Percentiles rank a stretch among this genome's conserved stretches.
These are phyloP conservation scores for Mastigias papua DNA, from an alignment of 30 jellyfish, hydroid and myxozoan species.

Conservation along the genomic window DNA sequence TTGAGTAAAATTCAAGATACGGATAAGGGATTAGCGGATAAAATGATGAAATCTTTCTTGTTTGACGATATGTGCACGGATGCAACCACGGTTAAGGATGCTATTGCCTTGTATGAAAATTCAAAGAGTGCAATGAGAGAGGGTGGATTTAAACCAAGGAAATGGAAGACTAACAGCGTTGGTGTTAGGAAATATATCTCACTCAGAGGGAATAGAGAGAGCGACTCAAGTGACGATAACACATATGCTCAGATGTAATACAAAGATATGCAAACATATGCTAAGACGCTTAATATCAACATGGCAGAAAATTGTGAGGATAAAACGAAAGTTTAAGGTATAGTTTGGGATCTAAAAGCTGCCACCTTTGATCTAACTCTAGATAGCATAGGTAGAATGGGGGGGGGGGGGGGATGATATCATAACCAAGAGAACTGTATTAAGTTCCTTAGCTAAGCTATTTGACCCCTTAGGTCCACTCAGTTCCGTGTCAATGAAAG, in stretches of 20 bases:
- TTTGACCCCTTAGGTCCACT: no score
- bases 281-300: not conserved
- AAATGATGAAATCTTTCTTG: slow-evolving; percentile 16
- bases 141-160: slow-evolving; percentile 28
- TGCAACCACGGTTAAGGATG: not conserved
- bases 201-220: not conserved
- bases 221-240: not conserved
- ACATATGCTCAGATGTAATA: not conserved
- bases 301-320: not conserved
- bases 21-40: slow-evolving; percentile 23
- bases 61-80: slow-evolving; percentile 50
- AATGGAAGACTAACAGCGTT: slow-evolving; percentile 21
- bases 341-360: not conserved
- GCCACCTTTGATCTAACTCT: not conserved
- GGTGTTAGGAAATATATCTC: not conserved
- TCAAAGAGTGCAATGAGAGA: slow-evolving; percentile 34
- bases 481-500: no score
- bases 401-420: slow-evolving; percentile 8
- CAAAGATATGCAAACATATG: no score
- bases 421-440: not conserved
- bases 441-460: not conserved
- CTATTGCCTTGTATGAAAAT: not conserved
- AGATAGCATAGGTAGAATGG: not conserved
- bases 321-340: not conserved
- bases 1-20: slow-evolving; percentile 2